Base-by-base conservation (phyloP, 1,140 invertebrate genomes). In the Himalopsyche phryganea region DNA sequence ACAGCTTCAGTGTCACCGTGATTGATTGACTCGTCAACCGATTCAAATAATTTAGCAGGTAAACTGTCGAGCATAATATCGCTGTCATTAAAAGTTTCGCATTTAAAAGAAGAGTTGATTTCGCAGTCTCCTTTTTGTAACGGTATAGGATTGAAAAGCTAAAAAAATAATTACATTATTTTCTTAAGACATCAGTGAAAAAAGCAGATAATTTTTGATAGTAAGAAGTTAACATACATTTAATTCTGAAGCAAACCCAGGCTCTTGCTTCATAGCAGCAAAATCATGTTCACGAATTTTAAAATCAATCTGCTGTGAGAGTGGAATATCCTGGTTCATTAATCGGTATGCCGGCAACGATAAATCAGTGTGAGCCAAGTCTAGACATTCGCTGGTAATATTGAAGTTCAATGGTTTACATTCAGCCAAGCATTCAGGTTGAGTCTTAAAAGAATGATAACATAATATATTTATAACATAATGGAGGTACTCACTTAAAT, bases 351-450 rank as follows among this genome's bases (percentile, higher is more conserved):
- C 9, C 1, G 36, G 20, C 18, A 58, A 33, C n/a, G 58, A 54
- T 1, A 64, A 48, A 54, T 64, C 62, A 1, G 52, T 23, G 15
- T 60, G 61, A 17, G 44, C 57, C 50, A 64, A 54, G 61, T 64
- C 62, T 18, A 61, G 35, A 41, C 58, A 58, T 41, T 61, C 62
- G 41, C 48, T 64, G 6, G 62, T 46, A 7, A 64, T 55, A 38
- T 63, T 60, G 46, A 54, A 64, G 47, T 61, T 61, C 6, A 61
- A 46, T n/a, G 58, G 62, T 54, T 64, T 64, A 45, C 58, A 61
- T 50, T 64, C 62, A 9, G 45, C 47, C 20, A 58, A 20, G 35
- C 46, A 61, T 38, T 64, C 58, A 11, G 58, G 44, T 19, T 58
- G 62, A 13, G 23, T 61, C 62, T 64, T 19, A 33, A 60, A 63